A percentile compares a stretch with the other conserved stretches of the same genome.
Conservation (phyloP, 2,797 vertebrate genomes). For the Avahi laniger region DNA sequence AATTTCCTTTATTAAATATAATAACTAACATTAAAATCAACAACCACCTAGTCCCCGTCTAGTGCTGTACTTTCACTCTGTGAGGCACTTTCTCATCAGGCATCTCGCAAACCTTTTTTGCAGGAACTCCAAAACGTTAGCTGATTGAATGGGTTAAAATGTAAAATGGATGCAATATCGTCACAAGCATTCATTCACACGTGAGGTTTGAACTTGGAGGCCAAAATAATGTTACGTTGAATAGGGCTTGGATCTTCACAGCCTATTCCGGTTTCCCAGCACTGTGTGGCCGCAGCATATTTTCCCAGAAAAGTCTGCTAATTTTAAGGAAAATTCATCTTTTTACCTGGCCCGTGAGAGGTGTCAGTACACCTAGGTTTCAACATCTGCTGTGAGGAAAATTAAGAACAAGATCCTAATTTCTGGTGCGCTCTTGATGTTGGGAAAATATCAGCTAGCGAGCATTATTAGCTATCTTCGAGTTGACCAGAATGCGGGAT, state of each 20-base stretch:
- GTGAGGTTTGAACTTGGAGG: background rate
- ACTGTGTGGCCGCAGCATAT: background rate
- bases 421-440: conserved; percentile 82
- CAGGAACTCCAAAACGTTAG: background rate
- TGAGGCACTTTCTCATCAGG: background rate
- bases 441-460: conserved; percentile 78
- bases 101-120: background rate
- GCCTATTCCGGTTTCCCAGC: background rate
- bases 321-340: conserved; percentile 58
- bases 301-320: conserved; percentile 52
- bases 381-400: conserved; percentile 77
- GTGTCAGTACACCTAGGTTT: conserved; percentile 72
- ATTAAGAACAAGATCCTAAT: conserved; percentile 81
- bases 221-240: background rate
- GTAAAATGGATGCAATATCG: background rate
- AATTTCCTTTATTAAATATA: conserved; percentile 40
- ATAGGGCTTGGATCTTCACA: background rate
- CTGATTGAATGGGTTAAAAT: background rate
- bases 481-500: conserved; percentile 89
- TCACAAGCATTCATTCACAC: background rate
- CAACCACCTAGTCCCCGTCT: background rate
- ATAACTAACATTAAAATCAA: background rate
- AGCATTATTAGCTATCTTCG: conserved; percentile 85
- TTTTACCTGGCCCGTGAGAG: conserved; percentile 74
- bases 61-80: conserved; percentile 51